phyloP scores from a whole-genome alignment of 2,797 vertebrate genomes.

The Amphiprion clarkii region DNA sequence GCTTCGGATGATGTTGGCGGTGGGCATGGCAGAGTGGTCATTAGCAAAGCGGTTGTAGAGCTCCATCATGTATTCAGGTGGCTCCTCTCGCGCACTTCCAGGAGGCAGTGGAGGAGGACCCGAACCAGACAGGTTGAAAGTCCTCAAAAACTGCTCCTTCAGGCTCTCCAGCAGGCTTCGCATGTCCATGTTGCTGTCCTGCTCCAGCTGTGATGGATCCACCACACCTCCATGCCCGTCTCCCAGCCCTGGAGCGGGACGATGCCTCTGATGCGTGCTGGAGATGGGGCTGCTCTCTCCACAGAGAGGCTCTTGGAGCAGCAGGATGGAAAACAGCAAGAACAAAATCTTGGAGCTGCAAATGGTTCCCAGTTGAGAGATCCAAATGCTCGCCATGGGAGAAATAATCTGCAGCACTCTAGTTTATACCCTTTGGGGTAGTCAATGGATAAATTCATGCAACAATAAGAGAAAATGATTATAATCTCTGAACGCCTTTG shows the following conservation, averaged over 20 bases:
- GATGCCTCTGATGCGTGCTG: constrained; percentile 82
- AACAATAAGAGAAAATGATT: constrained; percentile 32
- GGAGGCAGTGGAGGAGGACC: constrained; percentile 83
- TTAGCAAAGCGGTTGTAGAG: constrained; percentile 97
- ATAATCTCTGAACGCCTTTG: constrained; percentile 26
- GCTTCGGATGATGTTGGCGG: constrained; percentile 96
- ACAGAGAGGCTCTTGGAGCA: constrained; percentile 73
- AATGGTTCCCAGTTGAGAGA: constrained; percentile 78
- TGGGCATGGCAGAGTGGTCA: constrained; percentile 93
- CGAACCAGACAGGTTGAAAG: constrained; percentile 92
- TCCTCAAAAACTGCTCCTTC: constrained; percentile 93
- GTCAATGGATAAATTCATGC: constrained; percentile 41
- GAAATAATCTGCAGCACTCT: constrained; percentile 59
- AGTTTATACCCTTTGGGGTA: constrained; percentile 51
- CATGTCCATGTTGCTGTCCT: constrained; percentile 88
- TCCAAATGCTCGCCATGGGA: constrained; percentile 86
- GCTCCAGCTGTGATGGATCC: constrained; percentile 89
- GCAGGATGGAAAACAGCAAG: constrained; percentile 73
- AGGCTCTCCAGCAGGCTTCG: constrained; percentile 91
- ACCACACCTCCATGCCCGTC: constrained; percentile 89
- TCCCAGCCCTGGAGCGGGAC: constrained; percentile 79
- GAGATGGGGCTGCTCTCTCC: constrained; percentile 89
- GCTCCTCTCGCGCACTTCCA: constrained; percentile 86
- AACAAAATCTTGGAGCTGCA: constrained; percentile 78
- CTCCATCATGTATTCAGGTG: constrained; percentile 98